These are phyloP conservation scores for Irena cyanogastra DNA, from an alignment of 2,113 vertebrate species.

Conservation along the genomic window DNA sequence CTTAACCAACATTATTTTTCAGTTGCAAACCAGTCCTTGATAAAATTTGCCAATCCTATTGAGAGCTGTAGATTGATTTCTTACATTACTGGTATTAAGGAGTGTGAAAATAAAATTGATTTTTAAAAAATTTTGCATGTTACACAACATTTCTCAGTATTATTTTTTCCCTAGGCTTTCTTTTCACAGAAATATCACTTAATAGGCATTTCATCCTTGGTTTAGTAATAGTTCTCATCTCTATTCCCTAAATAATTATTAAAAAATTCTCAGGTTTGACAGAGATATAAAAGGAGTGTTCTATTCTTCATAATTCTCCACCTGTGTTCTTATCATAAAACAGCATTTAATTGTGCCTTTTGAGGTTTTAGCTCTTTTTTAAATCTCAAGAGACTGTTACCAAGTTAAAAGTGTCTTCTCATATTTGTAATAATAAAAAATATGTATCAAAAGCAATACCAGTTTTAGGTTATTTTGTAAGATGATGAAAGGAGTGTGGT, in stretches of 20 bases:
- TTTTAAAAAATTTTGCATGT: not conserved
- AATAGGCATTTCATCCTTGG: not conserved
- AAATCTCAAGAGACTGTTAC: not conserved
- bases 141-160: not conserved
- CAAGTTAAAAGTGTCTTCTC: not conserved
- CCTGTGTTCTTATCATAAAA: not conserved
- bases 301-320: not conserved
- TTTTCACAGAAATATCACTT: not conserved
- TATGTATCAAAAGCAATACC: not conserved
- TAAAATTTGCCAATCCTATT: not conserved
- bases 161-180: not conserved
- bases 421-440: not conserved
- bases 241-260: not conserved
- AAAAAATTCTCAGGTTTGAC: not conserved
- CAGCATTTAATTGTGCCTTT: not conserved
- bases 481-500: not conserved
- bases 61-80: not conserved
- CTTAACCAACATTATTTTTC: slow-evolving; percentile 13
- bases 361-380: not conserved
- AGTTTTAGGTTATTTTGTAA: not conserved
- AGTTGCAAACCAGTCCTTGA: not conserved
- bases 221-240: not conserved
- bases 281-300: not conserved
- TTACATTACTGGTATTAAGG: slow-evolving; percentile 35
- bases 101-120: slow-evolving; percentile 10